phyloP scores from a whole-genome alignment of 2,888 invertebrate species.

The Drosophila mulleri region DNA sequence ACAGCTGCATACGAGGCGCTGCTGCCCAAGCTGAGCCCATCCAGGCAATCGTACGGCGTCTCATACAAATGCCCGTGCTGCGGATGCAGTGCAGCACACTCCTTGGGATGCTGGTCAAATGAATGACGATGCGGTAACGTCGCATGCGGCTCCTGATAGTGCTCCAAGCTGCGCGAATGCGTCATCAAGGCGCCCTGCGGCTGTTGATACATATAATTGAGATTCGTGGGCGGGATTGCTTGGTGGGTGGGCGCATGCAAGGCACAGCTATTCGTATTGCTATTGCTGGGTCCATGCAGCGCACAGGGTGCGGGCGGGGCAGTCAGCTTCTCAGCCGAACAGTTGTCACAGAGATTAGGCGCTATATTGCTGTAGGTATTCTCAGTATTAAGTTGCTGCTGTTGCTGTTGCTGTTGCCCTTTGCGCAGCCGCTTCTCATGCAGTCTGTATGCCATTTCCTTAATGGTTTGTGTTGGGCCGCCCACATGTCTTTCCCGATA shows the following conservation, averaged over 20 bases:
- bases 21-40: conserved; percentile 79
- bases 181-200: conserved; percentile 75
- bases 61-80: conserved; percentile 78
- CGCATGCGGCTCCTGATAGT: conserved; percentile 82
- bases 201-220: conserved; percentile 60
- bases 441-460: conserved; percentile 77
- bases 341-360: conserved; percentile 53
- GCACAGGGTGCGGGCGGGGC: conserved; percentile 45
- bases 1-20: conserved; percentile 81
- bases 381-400: conserved; percentile 58
- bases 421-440: conserved; percentile 80
- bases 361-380: conserved; percentile 69
- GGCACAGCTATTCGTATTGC: conserved; percentile 49
- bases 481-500: conserved; percentile 83
- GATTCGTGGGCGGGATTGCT: conserved; percentile 55
- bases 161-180: conserved; percentile 85
- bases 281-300: conserved; percentile 50
- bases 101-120: conserved; percentile 84
- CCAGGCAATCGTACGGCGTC: conserved; percentile 83
- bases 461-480: conserved; percentile 79
- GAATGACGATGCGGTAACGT: conserved; percentile 84
- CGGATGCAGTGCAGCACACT: conserved; percentile 49
- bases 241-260: conserved; percentile 43
- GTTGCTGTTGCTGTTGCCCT: conserved; percentile 70
- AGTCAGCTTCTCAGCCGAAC: conserved; percentile 39